Base-by-base conservation (phyloP, 1,140 invertebrate species). In the Aphaenogaster ashmeadi region DNA sequence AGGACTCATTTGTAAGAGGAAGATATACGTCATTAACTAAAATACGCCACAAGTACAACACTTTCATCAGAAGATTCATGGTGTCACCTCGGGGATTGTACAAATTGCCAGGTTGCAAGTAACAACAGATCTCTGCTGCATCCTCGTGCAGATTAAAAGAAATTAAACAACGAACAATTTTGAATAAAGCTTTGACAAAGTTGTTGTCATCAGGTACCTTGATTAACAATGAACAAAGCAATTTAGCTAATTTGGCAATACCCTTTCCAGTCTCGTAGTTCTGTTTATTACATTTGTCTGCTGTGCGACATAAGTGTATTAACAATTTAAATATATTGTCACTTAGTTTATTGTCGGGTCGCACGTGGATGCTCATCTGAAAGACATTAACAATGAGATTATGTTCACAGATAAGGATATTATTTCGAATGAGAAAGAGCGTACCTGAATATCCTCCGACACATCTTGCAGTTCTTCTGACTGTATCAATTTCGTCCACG, bases 311-410 rank as follows among this genome's bases (percentile, higher is more conserved):
- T 3, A 94, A 64, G 52, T 88, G 38, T 21, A 93, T 62, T 13
- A 94, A 21, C 9, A 93, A 27, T 50, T 92, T 94, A 33, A 92
- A 92, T 33, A 93, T 54, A 58, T 72, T n/a, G 85, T 84, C 89
- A 8, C 91, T 93, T 41, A 64, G 21, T n/a, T 80, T 77, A 8
- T 18, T 41, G 56, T 84, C 44, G 8, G 18, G 9, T 44, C 18
- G 62, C 0, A 54, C 21, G 13, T 1, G 27, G 36, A 77, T 21
- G 5, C 8, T 80, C 60, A 27, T 75, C 92, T 93, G 36, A 38
- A 89, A 92, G 9, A 58, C 50, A 44, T 77, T 38, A 44, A 79
- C 47, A 58, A 33, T 62, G 2, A n/a, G 15, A 47, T n/a, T 8
- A 36, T 47, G 5, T 18, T 36, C 7, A 41, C 21, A 41, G 15